Evolutionary conservation across 2,888 invertebrate species (phyloP).

Genomic region (Ochlodes sylvanus): DNA sequence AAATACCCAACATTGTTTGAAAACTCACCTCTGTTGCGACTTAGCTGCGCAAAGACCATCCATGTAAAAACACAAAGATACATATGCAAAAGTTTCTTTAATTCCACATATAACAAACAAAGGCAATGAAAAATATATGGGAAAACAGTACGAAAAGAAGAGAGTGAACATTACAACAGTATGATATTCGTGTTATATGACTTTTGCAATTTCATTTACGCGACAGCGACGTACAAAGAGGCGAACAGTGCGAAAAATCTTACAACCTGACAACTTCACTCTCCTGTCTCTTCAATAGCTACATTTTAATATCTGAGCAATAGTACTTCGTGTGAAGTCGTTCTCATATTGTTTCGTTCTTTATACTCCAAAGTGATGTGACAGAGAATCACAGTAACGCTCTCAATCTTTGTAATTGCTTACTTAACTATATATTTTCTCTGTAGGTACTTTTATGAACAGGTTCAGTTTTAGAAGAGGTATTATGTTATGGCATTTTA

Average conservation of each 20-base stretch:
- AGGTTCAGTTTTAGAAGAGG: no score
- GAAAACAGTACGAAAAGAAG: neutral
- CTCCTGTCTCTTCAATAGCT: constrained; percentile 13
- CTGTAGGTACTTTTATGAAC: neutral
- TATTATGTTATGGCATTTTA: no score
- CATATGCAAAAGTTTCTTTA: no score
- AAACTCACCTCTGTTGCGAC: no score
- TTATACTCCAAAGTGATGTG: neutral
- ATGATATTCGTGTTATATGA: constrained; percentile 1
- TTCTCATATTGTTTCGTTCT: constrained; percentile 13
- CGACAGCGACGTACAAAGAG: constrained; percentile 1
- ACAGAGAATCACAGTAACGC: neutral
- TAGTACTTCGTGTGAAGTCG: constrained; percentile 11
- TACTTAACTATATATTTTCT: neutral
- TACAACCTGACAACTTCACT: constrained; percentile 20
- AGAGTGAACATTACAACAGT: neutral
- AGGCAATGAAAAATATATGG: neutral
- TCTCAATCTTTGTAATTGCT: neutral
- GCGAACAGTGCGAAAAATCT: constrained; percentile 2
- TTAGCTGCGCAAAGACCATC: no score
- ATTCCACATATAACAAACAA: neutral
- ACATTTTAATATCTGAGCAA: constrained; percentile 27
- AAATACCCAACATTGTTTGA: no score
- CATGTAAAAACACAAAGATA: no score
- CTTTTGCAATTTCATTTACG: constrained; percentile 18